A percentile compares a stretch with the other conserved stretches of the same genome.
These are phyloP conservation scores for Heliothis subflexa DNA, from an alignment of 1,140 invertebrate genomes.

Conservation along the genomic window DNA sequence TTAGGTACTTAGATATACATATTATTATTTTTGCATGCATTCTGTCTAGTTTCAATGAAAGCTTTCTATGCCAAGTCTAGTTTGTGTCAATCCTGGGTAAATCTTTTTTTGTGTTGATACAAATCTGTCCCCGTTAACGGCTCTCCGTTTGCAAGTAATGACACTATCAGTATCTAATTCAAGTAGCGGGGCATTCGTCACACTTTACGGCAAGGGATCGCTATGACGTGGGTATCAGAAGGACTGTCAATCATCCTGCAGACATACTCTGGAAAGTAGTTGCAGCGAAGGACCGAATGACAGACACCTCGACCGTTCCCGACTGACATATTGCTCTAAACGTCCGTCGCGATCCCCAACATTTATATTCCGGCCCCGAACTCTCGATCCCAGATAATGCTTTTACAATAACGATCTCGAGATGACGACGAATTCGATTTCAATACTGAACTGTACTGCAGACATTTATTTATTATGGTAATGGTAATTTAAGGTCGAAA, in stretches of 20 bases:
- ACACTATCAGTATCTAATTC: constrained; percentile 43
- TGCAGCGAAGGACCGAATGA: constrained; percentile 41
- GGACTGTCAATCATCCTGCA: constrained; percentile 43
- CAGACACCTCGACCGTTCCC: constrained; percentile 56
- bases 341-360: constrained; percentile 62
- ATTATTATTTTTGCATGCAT: no score
- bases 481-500: constrained; percentile 54
- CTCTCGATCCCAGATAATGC: constrained; percentile 77
- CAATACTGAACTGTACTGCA: constrained; percentile 60
- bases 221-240: constrained; percentile 39
- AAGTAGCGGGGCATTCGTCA: constrained; percentile 42
- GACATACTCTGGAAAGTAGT: constrained; percentile 28
- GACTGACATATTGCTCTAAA: constrained; percentile 77
- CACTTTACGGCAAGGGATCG: constrained; percentile 29
- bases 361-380: constrained; percentile 76
- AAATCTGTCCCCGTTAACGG: constrained; percentile 11
- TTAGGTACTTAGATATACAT: no score
- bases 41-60: neutral
- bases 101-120: constrained; percentile 26
- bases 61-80: neutral
- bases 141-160: constrained; percentile 36
- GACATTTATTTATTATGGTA: constrained; percentile 65
- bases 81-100: neutral
- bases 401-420: constrained; percentile 78
- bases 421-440: constrained; percentile 72